Evolutionary conservation across 53 echinoderm and acorn worm genomes (phyloP), one percentile per base, ranked within the genome.

Genomic region (Glandiceps talaboti): DNA sequence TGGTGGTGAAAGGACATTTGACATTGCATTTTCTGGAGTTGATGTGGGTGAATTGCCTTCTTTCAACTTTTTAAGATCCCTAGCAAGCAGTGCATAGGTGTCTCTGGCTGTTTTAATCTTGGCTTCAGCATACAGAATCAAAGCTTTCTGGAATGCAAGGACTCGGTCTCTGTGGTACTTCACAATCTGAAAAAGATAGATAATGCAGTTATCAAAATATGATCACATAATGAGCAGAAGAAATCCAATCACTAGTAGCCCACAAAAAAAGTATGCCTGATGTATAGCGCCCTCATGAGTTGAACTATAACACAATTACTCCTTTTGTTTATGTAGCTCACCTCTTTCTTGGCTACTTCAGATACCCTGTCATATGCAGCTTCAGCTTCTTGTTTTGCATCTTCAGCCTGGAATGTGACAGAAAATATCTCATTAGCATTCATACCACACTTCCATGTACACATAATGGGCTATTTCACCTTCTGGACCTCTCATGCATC

Each of bases 361-460:
- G 97, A 97, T 64, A 97, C 87, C 28, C 87, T 87, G 75, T 89
- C 83, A 73, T 93, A 97, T 29, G 92, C 97, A 75, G 85, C 90
- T 73, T 97, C 93, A 76, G 83, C 84, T 75, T 91, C 83, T 0
- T 89, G 86, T 74, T 88, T 93, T 14, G 88, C 80, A 73, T 93
- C 97, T 76, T 97, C 97, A 76, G 93, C 90, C 97, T 97, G 85
- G n/a, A n/a, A n/a, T n/a, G n/a, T n/a, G n/a, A n/a, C n/a, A n/a
- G n/a, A n/a, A n/a, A n/a, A n/a, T n/a, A n/a, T n/a, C n/a, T n/a
- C n/a, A n/a, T n/a, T n/a, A n/a, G n/a, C n/a, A n/a, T n/a, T n/a
- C n/a, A n/a, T n/a, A n/a, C n/a, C n/a, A n/a, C n/a, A n/a, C n/a
- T n/a, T n/a, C n/a, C n/a, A n/a, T n/a, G n/a, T n/a, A n/a, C n/a